Base-by-base conservation (phyloP, 2,797 vertebrate genomes). In the Trichosurus vulpecula region DNA sequence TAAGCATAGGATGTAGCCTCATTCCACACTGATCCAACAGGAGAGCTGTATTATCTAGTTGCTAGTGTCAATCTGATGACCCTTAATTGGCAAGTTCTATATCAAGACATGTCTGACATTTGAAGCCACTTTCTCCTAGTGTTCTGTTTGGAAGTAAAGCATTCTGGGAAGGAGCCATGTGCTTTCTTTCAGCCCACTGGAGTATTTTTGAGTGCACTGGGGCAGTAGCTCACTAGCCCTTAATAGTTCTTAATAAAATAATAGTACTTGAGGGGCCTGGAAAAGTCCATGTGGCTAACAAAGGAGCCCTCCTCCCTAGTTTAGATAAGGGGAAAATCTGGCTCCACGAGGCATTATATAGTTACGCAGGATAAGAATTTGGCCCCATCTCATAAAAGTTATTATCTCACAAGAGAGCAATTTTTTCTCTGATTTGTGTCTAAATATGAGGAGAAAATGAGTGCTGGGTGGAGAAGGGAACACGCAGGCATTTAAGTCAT, bases 401-500 rank as follows among this genome's bases (percentile, higher is more conserved):
- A 97, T 89, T 81, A 35, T 92, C 58, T 97, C 96, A 3, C 90
- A 93, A 35, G 95, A 97, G 98, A 97, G 96, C 92, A 81, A 87
- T 97, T 97, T 94, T 87, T 93, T 58, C 96, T 94, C 96, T 1
- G 0, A 95, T 96, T 95, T 95, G 92, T 97, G 54, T 95, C 97
- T 96, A 96, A 97, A 97, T 91, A 95, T 0, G 61, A 95, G 92
- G 93, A 95, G 35, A 61, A 96, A 97, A 97, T 53, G 97, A 97
- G 95, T 54, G 92, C 90, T 92, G 95, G 97, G 96, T 96, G 41
- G 96, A 94, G 93, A 96, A 95, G 91, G 93, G 94, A 95, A 61
- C 94, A 56, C 27, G 11, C 0, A 14, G 93, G 95, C 92, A 54
- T 97, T 98, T 97, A 96, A 97, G 97, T 97, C 97, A 98, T 97